A percentile compares a stretch with the other conserved stretches of the same genome.
These are phyloP conservation scores for Calypte anna DNA, from an alignment of 2,113 vertebrate genomes.

Conservation along the genomic window DNA sequence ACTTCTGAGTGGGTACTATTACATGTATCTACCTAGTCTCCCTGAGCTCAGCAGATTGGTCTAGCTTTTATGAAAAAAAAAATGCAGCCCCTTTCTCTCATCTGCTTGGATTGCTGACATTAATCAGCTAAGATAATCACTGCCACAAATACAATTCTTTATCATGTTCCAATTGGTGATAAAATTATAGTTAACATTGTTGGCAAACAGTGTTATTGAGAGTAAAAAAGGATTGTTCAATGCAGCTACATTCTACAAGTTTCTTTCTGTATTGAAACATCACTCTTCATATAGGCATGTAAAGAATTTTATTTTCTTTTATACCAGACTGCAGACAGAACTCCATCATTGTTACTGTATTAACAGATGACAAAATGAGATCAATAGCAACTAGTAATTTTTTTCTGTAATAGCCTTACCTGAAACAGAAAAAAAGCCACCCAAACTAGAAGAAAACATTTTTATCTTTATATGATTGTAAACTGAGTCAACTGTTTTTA, in stretches of 20 bases:
- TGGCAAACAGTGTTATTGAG: neutral
- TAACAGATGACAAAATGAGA: neutral
- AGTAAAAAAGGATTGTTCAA: neutral
- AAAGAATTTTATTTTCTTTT: neutral
- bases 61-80: neutral
- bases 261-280: neutral
- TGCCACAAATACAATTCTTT: neutral
- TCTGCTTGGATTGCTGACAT: neutral
- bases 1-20: neutral
- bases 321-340: neutral
- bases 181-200: constrained; percentile 20
- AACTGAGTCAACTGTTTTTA: neutral
- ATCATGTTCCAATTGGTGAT: neutral
- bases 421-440: neutral
- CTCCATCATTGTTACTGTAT: neutral
- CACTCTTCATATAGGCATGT: neutral
- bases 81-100: neutral
- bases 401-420: neutral
- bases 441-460: neutral
- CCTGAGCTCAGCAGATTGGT: neutral
- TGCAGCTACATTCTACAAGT: neutral
- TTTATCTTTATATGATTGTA: neutral
- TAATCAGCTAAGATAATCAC: neutral
- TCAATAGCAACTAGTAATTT: neutral
- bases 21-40: neutral